Conservation (phyloP, 2,797 vertebrate genomes). For the Sebastes miniatus region DNA sequence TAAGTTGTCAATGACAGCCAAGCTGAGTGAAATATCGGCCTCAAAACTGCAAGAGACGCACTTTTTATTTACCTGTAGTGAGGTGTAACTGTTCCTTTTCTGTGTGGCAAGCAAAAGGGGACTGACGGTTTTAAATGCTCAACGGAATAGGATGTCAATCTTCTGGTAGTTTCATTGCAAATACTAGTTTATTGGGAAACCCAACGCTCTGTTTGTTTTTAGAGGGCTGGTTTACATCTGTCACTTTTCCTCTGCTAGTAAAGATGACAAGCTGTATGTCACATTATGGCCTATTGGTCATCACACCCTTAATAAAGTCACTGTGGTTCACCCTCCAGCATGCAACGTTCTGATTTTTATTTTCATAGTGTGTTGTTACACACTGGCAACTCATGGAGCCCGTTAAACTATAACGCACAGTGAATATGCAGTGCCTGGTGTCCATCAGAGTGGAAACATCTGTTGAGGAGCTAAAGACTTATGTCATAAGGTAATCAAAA, state of each 20-base stretch:
- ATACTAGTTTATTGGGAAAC: conserved; percentile 14
- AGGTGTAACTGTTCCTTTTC: conserved; percentile 54
- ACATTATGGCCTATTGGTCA: conserved; percentile 30
- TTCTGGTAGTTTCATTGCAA: conserved; percentile 29
- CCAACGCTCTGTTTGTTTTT: conserved; percentile 2
- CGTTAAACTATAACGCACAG: not conserved
- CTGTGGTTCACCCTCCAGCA: conserved; percentile 7
- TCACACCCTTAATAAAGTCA: conserved; percentile 30
- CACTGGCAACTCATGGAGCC: not conserved
- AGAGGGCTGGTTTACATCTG: conserved; percentile 25
- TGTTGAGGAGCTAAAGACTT: conserved; percentile 45
- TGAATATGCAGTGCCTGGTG: conserved; percentile 1
- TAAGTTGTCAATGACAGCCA: conserved; percentile 58
- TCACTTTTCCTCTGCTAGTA: conserved; percentile 22
- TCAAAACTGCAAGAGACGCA: conserved; percentile 61
- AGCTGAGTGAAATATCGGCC: conserved; percentile 59
- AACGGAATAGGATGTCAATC: conserved; percentile 54
- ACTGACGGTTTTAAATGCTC: conserved; percentile 44
- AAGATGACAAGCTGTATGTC: conserved; percentile 30
- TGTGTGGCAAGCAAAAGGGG: conserved; percentile 50
- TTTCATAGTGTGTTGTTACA: not conserved
- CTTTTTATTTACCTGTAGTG: conserved; percentile 60
- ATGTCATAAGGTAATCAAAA: conserved; percentile 59
- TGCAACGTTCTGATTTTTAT: not conserved
- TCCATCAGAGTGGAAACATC: conserved; percentile 41